A percentile compares a stretch with the other conserved stretches of the same genome.
Evolutionary conservation across 2,797 vertebrate genomes (phyloP).

Genomic region (Thalassophryne amazonica): DNA sequence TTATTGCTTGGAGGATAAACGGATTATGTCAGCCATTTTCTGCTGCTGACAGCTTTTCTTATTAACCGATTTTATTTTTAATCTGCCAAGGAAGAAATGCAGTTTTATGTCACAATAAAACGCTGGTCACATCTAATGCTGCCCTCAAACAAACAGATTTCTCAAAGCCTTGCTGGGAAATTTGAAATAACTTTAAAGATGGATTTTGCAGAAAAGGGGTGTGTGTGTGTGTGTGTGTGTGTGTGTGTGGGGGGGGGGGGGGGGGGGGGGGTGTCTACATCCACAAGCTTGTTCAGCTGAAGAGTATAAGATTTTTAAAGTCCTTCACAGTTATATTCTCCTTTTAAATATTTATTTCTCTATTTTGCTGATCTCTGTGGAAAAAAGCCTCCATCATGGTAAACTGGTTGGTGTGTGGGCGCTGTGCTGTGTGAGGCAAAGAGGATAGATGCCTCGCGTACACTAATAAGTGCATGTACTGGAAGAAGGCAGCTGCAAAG

Average conservation of each 20-base stretch:
- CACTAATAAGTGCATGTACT: conserved; percentile 29
- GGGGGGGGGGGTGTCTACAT: conserved; percentile 86
- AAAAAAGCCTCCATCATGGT: conserved; percentile 78
- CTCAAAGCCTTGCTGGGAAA: conserved; percentile 99
- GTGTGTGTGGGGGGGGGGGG: conserved; percentile 77
- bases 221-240: conserved; percentile 82
- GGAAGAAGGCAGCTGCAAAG: conserved; percentile 7
- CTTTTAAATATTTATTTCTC: conserved; percentile 75
- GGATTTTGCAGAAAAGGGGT: conserved; percentile 79
- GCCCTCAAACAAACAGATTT: conserved; percentile 99
- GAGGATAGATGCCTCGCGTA: conserved; percentile 30
- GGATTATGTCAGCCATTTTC: conserved; percentile 99
- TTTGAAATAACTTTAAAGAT: conserved; percentile 99
- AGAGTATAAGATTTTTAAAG: conserved; percentile 89
- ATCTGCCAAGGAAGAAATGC: conserved; percentile 99
- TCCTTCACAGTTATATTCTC: conserved; percentile 85
- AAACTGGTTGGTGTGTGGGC: conserved; percentile 75
- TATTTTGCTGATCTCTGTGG: conserved; percentile 83
- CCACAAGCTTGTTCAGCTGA: conserved; percentile 94
- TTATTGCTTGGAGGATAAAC: conserved; percentile 99
- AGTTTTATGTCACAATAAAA: conserved; percentile 99
- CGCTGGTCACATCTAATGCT: conserved; percentile 99
- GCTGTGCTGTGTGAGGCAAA: conserved; percentile 61
- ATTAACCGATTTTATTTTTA: conserved; percentile 99
- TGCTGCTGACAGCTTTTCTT: conserved; percentile 99